phyloP scores from a whole-genome alignment of 2,888 invertebrate species.

The Hypercompe scribonia region DNA sequence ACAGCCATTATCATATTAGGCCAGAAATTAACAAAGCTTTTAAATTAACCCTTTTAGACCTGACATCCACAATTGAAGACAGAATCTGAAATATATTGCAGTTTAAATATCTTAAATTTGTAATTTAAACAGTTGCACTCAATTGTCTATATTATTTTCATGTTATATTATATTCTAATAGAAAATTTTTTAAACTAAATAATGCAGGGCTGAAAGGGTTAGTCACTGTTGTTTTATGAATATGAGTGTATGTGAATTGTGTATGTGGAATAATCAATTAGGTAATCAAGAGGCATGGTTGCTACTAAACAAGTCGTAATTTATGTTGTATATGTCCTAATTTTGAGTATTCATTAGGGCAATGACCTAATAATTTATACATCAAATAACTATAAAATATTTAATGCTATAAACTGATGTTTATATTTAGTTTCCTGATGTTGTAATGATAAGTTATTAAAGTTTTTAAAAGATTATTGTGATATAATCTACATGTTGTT shows the following conservation, averaged over 20 bases:
- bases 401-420: slow-evolving; percentile 7
- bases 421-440: slow-evolving; percentile 6
- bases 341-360: slow-evolving; percentile 14
- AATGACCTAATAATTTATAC: background rate
- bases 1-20: slow-evolving; percentile 41
- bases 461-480: background rate
- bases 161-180: too few relatives aligned
- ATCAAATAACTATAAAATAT: slow-evolving; percentile 3
- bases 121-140: too few relatives aligned
- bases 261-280: slow-evolving; percentile 33
- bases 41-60: too few relatives aligned
- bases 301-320: slow-evolving; percentile 22
- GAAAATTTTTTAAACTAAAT: too few relatives aligned
- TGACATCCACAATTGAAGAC: too few relatives aligned
- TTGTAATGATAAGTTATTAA: background rate
- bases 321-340: slow-evolving; percentile 18
- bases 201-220: too few relatives aligned
- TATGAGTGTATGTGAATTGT: slow-evolving; percentile 21
- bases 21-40: slow-evolving; percentile 59
- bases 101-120: too few relatives aligned
- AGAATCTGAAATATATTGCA: too few relatives aligned
- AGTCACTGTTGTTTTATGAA: slow-evolving; percentile 39
- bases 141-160: too few relatives aligned
- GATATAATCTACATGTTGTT: background rate
- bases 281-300: slow-evolving; percentile 29